phyloP scores from a whole-genome alignment of 2,113 vertebrate genomes.

The Varanus komodoensis region DNA sequence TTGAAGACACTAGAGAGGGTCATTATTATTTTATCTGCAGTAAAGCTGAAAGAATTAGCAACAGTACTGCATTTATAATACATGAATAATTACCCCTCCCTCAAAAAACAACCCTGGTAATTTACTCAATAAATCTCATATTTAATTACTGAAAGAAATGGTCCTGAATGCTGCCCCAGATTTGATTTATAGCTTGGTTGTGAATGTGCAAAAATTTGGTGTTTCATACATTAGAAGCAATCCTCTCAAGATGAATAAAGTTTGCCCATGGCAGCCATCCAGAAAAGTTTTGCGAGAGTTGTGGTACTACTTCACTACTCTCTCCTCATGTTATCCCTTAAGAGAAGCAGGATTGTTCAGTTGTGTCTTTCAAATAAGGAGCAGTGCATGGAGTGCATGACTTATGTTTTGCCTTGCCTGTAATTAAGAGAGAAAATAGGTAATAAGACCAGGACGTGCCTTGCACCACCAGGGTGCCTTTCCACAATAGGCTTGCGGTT shows the following conservation, averaged over 20 bases:
- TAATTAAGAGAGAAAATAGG: neutral
- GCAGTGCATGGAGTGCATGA: neutral
- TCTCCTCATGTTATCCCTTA: rapidly evolving
- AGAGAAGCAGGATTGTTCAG: neutral
- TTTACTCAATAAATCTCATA: slow-evolving; percentile 65
- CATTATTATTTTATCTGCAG: slow-evolving; percentile 55
- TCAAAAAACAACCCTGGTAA: slow-evolving; percentile 18
- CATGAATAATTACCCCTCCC: slow-evolving; percentile 45
- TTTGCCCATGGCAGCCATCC: rapidly evolving
- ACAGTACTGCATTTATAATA: slow-evolving; percentile 32
- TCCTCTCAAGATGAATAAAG: neutral
- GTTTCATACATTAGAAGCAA: neutral
- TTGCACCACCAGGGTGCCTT: neutral
- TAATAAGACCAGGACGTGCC: neutral
- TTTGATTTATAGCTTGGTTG: slow-evolving; percentile 33
- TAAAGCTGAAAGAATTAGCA: slow-evolving; percentile 57
- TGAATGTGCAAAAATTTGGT: slow-evolving; percentile 41
- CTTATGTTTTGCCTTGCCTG: neutral
- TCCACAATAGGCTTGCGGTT: neutral
- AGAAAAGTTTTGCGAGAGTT: rapidly evolving
- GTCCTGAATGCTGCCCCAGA: slow-evolving; percentile 34
- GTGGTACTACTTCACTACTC: rapidly evolving
- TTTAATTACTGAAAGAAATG: slow-evolving; percentile 61
- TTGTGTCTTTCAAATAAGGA: rapidly evolving
- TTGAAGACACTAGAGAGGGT: slow-evolving; percentile 53